A percentile compares a stretch with the other conserved stretches of the same genome.
Conservation (phyloP, 2,797 vertebrate genomes). For the Phrynocephalus vlangalii region DNA sequence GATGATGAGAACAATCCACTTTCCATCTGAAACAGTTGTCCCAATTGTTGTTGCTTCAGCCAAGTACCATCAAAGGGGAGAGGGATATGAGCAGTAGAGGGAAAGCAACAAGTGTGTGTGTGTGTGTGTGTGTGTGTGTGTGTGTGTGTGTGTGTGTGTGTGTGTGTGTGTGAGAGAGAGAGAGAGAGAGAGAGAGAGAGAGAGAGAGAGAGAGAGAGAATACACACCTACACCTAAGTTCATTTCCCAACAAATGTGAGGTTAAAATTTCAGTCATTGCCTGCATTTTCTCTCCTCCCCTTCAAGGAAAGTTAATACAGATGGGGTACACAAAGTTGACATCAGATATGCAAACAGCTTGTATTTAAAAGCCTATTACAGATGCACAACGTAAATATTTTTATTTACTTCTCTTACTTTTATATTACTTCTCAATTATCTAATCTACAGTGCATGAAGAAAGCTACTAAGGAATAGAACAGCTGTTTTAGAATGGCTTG, state of each 20-base stretch:
- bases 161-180: no score
- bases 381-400: background rate
- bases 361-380: background rate
- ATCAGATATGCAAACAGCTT: background rate
- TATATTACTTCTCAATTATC: background rate
- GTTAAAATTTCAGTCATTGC: no score
- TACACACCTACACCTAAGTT: no score
- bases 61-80: background rate
- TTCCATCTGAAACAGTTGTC: background rate
- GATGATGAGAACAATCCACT: background rate
- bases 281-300: no score
- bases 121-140: no score
- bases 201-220: no score
- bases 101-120: background rate
- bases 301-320: no score
- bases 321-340: background rate
- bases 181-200: no score
- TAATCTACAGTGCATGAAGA: background rate
- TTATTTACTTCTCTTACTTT: background rate
- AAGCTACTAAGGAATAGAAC: rapidly evolving
- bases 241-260: no score
- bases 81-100: no score
- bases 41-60: background rate
- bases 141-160: no score
- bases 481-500: background rate